Evolutionary conservation across 2,113 vertebrate species (phyloP), one percentile per base, ranked within the genome.

Genomic region (Vireo altiloquus): DNA sequence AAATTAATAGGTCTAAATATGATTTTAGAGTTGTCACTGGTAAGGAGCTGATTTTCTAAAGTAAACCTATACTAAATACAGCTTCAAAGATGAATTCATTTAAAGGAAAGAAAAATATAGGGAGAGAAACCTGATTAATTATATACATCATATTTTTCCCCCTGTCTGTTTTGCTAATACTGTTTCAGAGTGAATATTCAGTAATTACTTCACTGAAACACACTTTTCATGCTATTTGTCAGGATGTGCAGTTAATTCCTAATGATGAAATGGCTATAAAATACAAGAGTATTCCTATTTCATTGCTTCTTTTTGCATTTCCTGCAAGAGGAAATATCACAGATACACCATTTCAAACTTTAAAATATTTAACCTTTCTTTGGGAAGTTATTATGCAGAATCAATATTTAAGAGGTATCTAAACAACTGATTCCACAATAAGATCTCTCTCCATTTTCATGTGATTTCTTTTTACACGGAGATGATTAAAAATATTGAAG

Each of bases 191-290:
- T 88, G 46, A 97, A 94, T 89, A 93, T 66, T 96, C 85, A 95
- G 33, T 87, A 97, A 87, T 95, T 94, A 86, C 87, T 97, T 95
- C 54, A 92, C 71, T 46, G 54, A 93, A 93, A 87, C 54, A 77
- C 30, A 91, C 2, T 90, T 97, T 96, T 94, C 78, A 83, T 72
- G 39, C 44, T 89, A 72, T 92, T 92, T 96, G n/a, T 95, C 86
- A 97, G 80, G 92, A 78, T 50, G 24, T 71, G 33, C 39, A 95
- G 56, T 91, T 96, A 95, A 78, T 96, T 82, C 60, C 28, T 85
- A 88, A 97, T 89, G 24, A 95, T 90, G 68, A 95, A 96, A 90
- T 69, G 30, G 30, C 53, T 92, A 56, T 80, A 82, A 96, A 95
- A 47, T 19, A 74, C 87, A 76, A 70, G 35, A 47, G 4, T 53